These are phyloP conservation scores for Drosophila merina DNA, from an alignment of 2,888 invertebrate species.

Conservation along the genomic window DNA sequence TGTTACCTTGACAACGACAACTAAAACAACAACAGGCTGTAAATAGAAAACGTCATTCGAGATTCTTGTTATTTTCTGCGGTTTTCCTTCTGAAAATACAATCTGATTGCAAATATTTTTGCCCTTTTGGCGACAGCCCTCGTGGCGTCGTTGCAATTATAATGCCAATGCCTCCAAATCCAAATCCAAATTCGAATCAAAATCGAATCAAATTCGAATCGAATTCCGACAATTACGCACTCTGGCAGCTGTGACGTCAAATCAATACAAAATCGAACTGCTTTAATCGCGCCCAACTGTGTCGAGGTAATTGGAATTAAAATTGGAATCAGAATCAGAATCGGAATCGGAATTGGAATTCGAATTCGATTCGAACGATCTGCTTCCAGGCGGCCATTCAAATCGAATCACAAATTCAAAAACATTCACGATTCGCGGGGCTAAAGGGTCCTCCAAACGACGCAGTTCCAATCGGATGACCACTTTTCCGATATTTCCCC, in stretches of 20 bases:
- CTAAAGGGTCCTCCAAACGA: slow-evolving; percentile 23
- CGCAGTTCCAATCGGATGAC: slow-evolving; percentile 26
- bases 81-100: slow-evolving; percentile 33
- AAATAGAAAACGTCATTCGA: slow-evolving; percentile 32
- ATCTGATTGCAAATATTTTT: slow-evolving; percentile 18
- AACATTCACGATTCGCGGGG: slow-evolving; percentile 12
- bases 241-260: slow-evolving; percentile 30
- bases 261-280: slow-evolving; percentile 11
- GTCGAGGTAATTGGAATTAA: slow-evolving; percentile 37
- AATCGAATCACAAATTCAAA: slow-evolving; percentile 8
- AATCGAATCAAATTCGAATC: neutral
- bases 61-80: slow-evolving; percentile 1
- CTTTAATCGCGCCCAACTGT: slow-evolving; percentile 38
- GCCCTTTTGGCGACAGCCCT: neutral
- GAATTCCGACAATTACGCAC: slow-evolving; percentile 19
- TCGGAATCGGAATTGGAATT: neutral
- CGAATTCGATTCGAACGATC: neutral
- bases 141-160: neutral
- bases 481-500: slow-evolving; percentile 5
- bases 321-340: neutral
- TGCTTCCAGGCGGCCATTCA: neutral
- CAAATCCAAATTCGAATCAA: neutral
- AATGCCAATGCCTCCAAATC: neutral
- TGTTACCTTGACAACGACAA: slow-evolving; percentile 59
- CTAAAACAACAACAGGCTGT: slow-evolving; percentile 2